Evolutionary conservation across 2,888 invertebrate genomes (phyloP).

Genomic region (Brachyopa scutellaris): DNA sequence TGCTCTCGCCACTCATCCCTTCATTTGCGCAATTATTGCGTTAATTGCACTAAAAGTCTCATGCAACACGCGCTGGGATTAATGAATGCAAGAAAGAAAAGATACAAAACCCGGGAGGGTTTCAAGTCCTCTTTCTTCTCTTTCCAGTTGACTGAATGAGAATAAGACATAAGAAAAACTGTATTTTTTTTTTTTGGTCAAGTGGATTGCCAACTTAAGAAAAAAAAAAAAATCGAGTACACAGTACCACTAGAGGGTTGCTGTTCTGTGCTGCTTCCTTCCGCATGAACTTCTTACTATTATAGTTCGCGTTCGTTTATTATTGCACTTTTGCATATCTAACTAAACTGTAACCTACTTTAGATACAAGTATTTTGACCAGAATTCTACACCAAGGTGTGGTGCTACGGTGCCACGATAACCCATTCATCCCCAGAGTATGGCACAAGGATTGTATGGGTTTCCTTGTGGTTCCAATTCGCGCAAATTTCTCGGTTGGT

Average conservation of each 20-base stretch:
- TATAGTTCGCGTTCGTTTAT: not conserved
- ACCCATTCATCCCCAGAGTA: too few relatives aligned
- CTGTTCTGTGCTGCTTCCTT: conserved; percentile 17
- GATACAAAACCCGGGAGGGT: conserved; percentile 28
- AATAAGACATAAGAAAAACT: conserved; percentile 4
- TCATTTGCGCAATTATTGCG: conserved; percentile 46
- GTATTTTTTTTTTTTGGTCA: conserved; percentile 35
- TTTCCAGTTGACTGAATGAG: conserved; percentile 20
- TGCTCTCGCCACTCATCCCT: not conserved
- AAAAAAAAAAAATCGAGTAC: conserved; percentile 52
- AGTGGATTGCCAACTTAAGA: conserved; percentile 37
- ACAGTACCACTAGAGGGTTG: conserved; percentile 12
- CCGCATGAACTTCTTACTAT: too few relatives aligned
- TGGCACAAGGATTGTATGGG: conserved; percentile 2
- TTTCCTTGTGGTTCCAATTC: conserved; percentile 14
- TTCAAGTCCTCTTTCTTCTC: conserved; percentile 19
- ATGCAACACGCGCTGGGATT: conserved; percentile 45
- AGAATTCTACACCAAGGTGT: conserved; percentile 19
- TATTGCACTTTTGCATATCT: not conserved
- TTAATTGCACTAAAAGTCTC: conserved; percentile 40
- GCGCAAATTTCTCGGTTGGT: conserved; percentile 25
- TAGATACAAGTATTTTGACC: conserved; percentile 39
- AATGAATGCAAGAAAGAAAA: not conserved
- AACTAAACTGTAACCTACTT: conserved; percentile 34
- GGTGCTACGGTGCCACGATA: too few relatives aligned